Conservation (phyloP, 2,797 vertebrate species). For the Tragelaphus eurycerus region DNA sequence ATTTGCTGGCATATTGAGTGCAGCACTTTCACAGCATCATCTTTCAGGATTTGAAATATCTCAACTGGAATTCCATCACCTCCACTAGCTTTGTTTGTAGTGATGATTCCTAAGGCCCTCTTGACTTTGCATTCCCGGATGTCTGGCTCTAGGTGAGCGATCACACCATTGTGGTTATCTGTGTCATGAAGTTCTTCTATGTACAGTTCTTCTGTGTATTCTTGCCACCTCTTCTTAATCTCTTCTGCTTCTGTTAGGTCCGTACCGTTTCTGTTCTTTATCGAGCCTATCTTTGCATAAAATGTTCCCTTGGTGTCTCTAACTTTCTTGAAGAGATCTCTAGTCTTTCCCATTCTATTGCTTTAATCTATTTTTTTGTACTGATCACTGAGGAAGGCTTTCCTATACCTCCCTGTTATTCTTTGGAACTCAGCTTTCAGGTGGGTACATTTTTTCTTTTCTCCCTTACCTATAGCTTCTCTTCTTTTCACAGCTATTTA, state of each 20-base stretch:
- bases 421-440: neutral
- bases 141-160: neutral
- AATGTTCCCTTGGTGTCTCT: neutral
- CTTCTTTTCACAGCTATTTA: neutral
- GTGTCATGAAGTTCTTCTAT: neutral
- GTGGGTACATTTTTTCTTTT: neutral
- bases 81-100: neutral
- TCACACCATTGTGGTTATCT: neutral
- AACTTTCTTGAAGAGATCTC: neutral
- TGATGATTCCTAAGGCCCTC: neutral
- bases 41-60: neutral
- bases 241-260: neutral
- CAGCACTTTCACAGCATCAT: neutral
- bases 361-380: neutral
- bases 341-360: neutral
- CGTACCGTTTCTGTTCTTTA: neutral
- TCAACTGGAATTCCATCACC: neutral
- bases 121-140: neutral
- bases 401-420: neutral
- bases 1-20: neutral
- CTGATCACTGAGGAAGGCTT: neutral
- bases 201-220: neutral
- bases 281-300: neutral
- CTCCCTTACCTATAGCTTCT: neutral
- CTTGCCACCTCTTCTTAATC: neutral